A percentile compares a stretch with the other conserved stretches of the same genome.
phyloP scores from a whole-genome alignment of 2,888 invertebrate genomes.

The Agonopterix alstromeriana region DNA sequence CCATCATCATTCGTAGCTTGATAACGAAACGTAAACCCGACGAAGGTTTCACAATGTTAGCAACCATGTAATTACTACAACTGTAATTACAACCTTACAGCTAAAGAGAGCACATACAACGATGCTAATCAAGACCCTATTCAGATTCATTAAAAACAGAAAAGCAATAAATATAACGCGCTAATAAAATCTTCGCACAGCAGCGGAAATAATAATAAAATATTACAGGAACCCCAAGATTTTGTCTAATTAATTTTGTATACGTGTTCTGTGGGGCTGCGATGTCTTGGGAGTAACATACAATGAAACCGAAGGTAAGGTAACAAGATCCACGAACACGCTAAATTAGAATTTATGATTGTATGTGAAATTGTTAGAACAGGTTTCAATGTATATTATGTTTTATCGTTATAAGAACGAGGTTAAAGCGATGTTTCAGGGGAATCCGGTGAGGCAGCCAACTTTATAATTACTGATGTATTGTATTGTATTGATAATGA shows the following conservation, averaged over 20 bases:
- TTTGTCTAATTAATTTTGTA: slow-evolving; percentile 76
- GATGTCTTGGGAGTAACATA: slow-evolving; percentile 71
- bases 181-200: slow-evolving; percentile 64
- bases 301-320: slow-evolving; percentile 67
- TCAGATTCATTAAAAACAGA: slow-evolving; percentile 64
- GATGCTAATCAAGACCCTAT: slow-evolving; percentile 66
- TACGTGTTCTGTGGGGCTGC: slow-evolving; percentile 62
- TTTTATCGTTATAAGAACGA: slow-evolving; percentile 40
- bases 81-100: slow-evolving; percentile 67
- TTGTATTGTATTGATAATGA: slow-evolving; percentile 17
- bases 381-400: slow-evolving; percentile 58
- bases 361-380: slow-evolving; percentile 72
- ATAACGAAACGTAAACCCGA: slow-evolving; percentile 53
- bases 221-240: slow-evolving; percentile 67
- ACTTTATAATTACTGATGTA: slow-evolving; percentile 41
- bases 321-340: slow-evolving; percentile 67
- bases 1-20: slow-evolving; percentile 56
- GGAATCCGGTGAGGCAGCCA: slow-evolving; percentile 38
- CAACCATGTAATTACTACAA: slow-evolving; percentile 68
- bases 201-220: slow-evolving; percentile 73
- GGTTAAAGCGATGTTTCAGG: slow-evolving; percentile 33
- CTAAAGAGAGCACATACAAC: slow-evolving; percentile 48
- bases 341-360: slow-evolving; percentile 76
- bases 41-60: slow-evolving; percentile 52
- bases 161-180: slow-evolving; percentile 68